Conservation (phyloP, 2,888 invertebrate genomes). For the Drosophila pseudotalamancana region DNA sequence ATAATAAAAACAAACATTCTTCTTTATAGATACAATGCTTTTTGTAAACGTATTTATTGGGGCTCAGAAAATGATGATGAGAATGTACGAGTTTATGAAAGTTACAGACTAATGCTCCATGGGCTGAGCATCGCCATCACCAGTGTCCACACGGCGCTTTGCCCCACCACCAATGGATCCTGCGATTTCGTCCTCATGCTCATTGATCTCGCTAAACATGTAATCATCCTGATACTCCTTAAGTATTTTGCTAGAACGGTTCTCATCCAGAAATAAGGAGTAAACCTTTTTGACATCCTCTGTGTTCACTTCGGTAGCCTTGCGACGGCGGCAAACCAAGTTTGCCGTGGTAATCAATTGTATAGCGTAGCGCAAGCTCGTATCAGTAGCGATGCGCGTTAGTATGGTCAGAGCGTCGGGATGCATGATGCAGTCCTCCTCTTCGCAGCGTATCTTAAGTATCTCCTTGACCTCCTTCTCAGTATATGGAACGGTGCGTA, state of each 20-base stretch:
- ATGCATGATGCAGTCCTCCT: slow-evolving; percentile 98
- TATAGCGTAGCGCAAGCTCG: slow-evolving; percentile 97
- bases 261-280: slow-evolving; percentile 96
- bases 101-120: slow-evolving; percentile 80
- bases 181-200: slow-evolving; percentile 62
- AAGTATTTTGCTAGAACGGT: slow-evolving; percentile 95
- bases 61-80: slow-evolving; percentile 26
- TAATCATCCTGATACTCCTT: slow-evolving; percentile 98
- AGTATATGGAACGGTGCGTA: slow-evolving; percentile 94
- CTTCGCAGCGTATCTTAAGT: slow-evolving; percentile 96
- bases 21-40: slow-evolving; percentile 12
- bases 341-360: slow-evolving; percentile 98
- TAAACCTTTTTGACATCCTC: slow-evolving; percentile 98
- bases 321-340: slow-evolving; percentile 95
- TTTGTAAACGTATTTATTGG: slow-evolving; percentile 55
- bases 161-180: slow-evolving; percentile 33
- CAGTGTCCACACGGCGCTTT: slow-evolving; percentile 66
- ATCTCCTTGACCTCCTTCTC: slow-evolving; percentile 96
- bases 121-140: slow-evolving; percentile 72
- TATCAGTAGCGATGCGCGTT: slow-evolving; percentile 96
- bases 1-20: neutral
- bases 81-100: slow-evolving; percentile 37
- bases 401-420: slow-evolving; percentile 95
- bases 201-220: slow-evolving; percentile 91
- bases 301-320: slow-evolving; percentile 92